Base-by-base conservation (phyloP, 2,888 invertebrate species). In the Timema cristinae region DNA sequence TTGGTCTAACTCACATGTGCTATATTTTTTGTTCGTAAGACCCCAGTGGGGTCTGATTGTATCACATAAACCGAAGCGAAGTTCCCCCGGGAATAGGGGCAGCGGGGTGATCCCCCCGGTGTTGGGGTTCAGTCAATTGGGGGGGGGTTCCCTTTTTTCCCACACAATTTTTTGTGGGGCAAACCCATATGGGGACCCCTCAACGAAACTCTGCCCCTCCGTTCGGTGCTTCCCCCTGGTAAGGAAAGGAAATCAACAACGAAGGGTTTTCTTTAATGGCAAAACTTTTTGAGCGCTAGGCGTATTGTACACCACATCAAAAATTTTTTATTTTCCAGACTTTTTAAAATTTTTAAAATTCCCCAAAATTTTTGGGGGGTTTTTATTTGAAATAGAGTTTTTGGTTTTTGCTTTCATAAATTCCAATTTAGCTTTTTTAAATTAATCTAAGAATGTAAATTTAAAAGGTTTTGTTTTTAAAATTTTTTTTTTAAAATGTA, bases 151-250 rank as follows among this genome's bases (percentile, higher is more conserved):
- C 82, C 81, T 54, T 78, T 78, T 54, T 85, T 81, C n/a, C 91
- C 93, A 94, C 74, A 85, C 85, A 97, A 99, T 13, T 86, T 83
- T 83, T 99, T 99, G 82, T 98, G 96, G 0, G 89, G 89, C 68
- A 96, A 83, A 82, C 98, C 98, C 98, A 98, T 98, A 79, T 99
- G 98, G 0, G 90, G 88, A 83, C n/a, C 99, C 98, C 63, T 93
- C 89, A 0, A 98, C 98, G 83, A 98, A 0, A 95, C 95, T 0
- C 94, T 86, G 0, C 98, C 98, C 95, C 76, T 91, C 89, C 0
- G 91, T 91, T 91, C 89, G 91, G 92, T 0, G 90, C 88, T 77
- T 91, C 88, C 74, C 94, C 94, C 86, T 89, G 47, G 11, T 11
- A 7, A 32, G 32, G n/a, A n/a, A n/a, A n/a, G n/a, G n/a, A n/a